These are phyloP conservation scores for Sarcophaga caerulescens DNA, from an alignment of 2,888 invertebrate species.

Conservation along the genomic window DNA sequence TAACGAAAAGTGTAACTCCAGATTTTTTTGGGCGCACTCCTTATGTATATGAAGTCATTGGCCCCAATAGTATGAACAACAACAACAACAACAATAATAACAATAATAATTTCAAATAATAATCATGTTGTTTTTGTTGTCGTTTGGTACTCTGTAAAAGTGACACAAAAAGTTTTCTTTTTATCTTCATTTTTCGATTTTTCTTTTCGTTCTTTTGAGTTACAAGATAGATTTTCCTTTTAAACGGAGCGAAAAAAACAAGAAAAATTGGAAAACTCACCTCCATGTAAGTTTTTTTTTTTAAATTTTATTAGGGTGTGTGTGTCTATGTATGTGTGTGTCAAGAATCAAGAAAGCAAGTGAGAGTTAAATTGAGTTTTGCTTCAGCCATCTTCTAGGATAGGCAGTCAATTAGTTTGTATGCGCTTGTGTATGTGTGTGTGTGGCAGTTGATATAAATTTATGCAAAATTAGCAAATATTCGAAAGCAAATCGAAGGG, in stretches of 20 bases:
- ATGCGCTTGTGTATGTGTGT: background rate
- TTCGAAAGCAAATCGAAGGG: conserved; percentile 7
- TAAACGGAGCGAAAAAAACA: no score
- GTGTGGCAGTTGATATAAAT: conserved; percentile 31
- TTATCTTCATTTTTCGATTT: background rate
- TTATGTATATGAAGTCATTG: background rate
- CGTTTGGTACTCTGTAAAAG: background rate
- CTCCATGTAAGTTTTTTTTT: no score
- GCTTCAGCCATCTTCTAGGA: background rate
- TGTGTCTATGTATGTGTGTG: no score
- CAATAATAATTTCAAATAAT: background rate
- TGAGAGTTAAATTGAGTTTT: background rate
- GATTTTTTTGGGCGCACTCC: no score
- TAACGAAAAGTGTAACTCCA: no score
- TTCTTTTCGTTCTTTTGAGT: background rate
- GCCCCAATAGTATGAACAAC: background rate
- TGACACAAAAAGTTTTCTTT: background rate
- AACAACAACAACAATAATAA: background rate
- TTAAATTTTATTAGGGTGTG: background rate
- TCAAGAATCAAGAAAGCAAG: background rate
- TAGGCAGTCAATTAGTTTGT: background rate
- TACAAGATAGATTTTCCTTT: no score
- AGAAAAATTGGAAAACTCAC: no score
- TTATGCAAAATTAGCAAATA: conserved; percentile 56
- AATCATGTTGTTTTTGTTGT: background rate